Evolutionary conservation across 2,113 vertebrate species (phyloP).

Genomic region (Sylvilagus bachmani): DNA sequence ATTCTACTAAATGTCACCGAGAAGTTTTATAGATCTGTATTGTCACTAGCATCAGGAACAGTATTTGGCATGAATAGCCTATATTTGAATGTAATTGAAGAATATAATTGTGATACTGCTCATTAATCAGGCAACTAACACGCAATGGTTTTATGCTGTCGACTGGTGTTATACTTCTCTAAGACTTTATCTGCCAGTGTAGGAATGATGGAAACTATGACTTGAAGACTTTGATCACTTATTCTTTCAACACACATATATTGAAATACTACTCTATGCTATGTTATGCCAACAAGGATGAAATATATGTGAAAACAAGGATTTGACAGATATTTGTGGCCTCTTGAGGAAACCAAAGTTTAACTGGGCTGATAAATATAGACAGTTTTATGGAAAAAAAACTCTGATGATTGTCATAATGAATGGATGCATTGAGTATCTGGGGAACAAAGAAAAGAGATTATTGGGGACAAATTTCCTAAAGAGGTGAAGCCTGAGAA

Average conservation of each 20-base stretch:
- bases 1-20: background rate
- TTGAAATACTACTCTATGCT: background rate
- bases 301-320: background rate
- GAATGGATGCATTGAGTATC: background rate
- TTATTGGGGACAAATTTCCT: background rate
- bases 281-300: background rate
- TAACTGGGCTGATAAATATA: conserved; percentile 14
- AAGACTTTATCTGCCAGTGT: background rate
- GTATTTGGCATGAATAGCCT: background rate
- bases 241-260: background rate
- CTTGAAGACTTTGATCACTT: background rate
- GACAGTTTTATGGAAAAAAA: background rate
- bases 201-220: background rate
- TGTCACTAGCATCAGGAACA: background rate
- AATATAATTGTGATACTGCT: background rate
- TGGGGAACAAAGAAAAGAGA: background rate
- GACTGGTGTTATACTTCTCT: background rate
- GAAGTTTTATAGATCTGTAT: background rate
- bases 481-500: background rate
- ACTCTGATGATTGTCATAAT: background rate
- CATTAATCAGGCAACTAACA: background rate
- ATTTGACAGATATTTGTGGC: background rate
- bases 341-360: background rate
- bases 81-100: background rate
- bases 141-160: background rate